Evolutionary conservation across 2,888 invertebrate genomes (phyloP), one percentile per base, ranked within the genome.

Genomic region (Macaria notata): DNA sequence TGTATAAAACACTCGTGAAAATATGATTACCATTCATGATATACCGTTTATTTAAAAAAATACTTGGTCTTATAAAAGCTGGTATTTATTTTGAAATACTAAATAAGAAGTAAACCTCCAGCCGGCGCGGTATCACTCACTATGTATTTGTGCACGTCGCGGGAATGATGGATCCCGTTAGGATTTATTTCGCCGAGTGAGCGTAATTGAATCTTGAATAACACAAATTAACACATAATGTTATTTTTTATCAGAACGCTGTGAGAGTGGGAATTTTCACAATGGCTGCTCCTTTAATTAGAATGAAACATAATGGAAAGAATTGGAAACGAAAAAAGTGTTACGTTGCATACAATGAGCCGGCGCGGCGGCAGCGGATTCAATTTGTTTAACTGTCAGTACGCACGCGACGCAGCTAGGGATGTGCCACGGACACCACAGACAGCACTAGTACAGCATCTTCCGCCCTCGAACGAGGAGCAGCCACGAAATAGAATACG

Each of bases 201-300:
- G 51, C 48, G 69, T 69, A 75, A 68, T 73, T 72, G 73, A 75
- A 77, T 79, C 70, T 75, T 71, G 75, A 76, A 75, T 78, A 77
- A 73, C 74, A 68, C 70, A 72, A 73, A 81, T 81, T 81, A 72
- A 71, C 79, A 81, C 78, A 77, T 78, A 81, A 82, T 81, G 78
- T 71, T 56, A 69, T 80, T 78, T 78, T 81, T 83, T 74, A 54
- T 76, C 63, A 61, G 59, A 42, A 59, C 52, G 58, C 64, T 79
- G 79, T 83, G 82, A 74, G 83, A 82, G 73, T 81, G 82, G 73
- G 83, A 84, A 82, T 75, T 72, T 75, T 75, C 71, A 78, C 82
- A 83, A 83, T 79, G 68, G 66, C 73, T 81, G 68, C 73, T 81
- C 74, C 75, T 83, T 77, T 79, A 79, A 81, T 79, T 80, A 76